Conservation (phyloP, 2,113 vertebrate species). For the Crypturellus undulatus region DNA sequence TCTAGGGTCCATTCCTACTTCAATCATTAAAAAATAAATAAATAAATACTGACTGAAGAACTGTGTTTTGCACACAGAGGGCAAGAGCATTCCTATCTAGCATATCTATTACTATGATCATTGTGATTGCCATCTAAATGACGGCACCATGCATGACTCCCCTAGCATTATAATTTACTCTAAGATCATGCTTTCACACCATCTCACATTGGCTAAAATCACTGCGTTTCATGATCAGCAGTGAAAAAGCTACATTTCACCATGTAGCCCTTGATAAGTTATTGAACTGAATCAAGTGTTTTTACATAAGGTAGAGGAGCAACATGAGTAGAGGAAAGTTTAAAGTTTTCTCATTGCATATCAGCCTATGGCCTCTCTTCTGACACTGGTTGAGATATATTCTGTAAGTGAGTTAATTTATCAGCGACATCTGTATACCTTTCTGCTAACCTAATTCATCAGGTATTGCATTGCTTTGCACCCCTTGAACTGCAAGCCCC, state of each 20-base stretch:
- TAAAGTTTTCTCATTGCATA: background rate
- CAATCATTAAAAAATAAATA: too few species aligned
- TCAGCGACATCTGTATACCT: background rate
- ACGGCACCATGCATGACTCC: background rate
- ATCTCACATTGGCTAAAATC: background rate
- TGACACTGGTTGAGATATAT: background rate
- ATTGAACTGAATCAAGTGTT: background rate
- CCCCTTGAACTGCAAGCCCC: too few species aligned
- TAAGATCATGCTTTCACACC: background rate
- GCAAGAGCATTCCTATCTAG: background rate
- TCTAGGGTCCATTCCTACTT: too few species aligned
- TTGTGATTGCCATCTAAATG: background rate
- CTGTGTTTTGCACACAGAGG: background rate
- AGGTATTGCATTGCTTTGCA: too few species aligned
- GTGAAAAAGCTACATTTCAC: background rate
- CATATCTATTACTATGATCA: background rate
- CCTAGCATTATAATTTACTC: background rate
- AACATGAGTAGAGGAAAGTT: background rate
- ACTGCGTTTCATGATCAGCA: background rate
- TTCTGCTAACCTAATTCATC: constrained; percentile 4
- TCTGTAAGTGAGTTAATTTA: background rate
- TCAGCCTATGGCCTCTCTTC: background rate
- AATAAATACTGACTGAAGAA: background rate
- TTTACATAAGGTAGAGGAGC: background rate
- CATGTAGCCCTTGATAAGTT: background rate